A percentile compares a stretch with the other conserved stretches of the same genome.
phyloP scores from a whole-genome alignment of 2,113 vertebrate species.

The Microcebus griseorufus region DNA sequence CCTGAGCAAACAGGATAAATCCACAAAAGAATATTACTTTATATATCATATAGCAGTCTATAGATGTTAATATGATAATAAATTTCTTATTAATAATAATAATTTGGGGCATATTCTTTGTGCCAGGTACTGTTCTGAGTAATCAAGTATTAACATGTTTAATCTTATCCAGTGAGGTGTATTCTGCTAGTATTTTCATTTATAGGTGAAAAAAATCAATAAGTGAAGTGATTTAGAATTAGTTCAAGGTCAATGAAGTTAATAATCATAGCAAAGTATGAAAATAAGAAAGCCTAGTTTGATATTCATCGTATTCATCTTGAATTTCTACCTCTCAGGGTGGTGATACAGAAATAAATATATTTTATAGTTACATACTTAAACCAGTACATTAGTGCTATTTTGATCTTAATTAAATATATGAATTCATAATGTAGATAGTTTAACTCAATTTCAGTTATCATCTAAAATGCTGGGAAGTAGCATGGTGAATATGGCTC shows the following conservation, averaged over 20 bases:
- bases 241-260: neutral
- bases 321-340: neutral
- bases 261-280: neutral
- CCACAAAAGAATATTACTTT: neutral
- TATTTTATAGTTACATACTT: neutral
- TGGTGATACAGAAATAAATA: neutral
- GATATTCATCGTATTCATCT: neutral
- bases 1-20: neutral
- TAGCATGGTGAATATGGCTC: neutral
- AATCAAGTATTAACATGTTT: neutral
- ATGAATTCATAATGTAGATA: neutral
- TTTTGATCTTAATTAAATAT: neutral
- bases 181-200: neutral
- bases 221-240: neutral
- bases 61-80: neutral
- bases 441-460: neutral
- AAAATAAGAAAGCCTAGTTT: neutral
- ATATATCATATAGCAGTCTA: neutral
- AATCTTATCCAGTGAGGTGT: neutral
- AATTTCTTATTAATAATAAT: neutral
- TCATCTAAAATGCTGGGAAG: neutral
- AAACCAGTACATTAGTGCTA: neutral
- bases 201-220: neutral
- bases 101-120: neutral
- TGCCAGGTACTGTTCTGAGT: neutral